A percentile compares a stretch with the other conserved stretches of the same genome.
phyloP scores from a whole-genome alignment of 2,888 invertebrate species.

The Oligia fasciuncula region DNA sequence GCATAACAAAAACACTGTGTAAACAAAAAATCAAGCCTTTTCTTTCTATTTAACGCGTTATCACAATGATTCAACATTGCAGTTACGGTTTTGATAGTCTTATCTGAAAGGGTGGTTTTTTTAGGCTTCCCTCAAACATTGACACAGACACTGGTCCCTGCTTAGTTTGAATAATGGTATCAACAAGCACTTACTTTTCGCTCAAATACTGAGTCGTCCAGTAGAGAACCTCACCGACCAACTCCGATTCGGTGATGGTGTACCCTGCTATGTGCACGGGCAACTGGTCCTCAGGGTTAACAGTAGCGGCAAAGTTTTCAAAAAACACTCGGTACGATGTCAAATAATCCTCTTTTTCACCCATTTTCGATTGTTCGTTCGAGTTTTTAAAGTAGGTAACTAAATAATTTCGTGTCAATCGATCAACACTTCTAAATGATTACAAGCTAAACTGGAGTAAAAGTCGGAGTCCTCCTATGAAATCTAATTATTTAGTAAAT shows the following conservation, averaged over 20 bases:
- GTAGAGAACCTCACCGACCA: slow-evolving; percentile 93
- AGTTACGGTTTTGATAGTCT: slow-evolving; percentile 55
- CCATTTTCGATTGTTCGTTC: slow-evolving; percentile 76
- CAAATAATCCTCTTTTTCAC: slow-evolving; percentile 92
- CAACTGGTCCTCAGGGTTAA: slow-evolving; percentile 93
- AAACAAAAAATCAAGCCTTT: slow-evolving; percentile 16
- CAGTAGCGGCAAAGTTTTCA: slow-evolving; percentile 92
- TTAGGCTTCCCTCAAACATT: no score
- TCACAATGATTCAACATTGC: slow-evolving; percentile 46
- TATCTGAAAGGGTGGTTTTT: slow-evolving; percentile 55
- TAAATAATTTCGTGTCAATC: slow-evolving; percentile 70
- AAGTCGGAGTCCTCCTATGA: slow-evolving; percentile 58
- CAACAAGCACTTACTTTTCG: slow-evolving; percentile 91
- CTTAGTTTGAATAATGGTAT: slow-evolving; percentile 9
- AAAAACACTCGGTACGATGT: slow-evolving; percentile 93
- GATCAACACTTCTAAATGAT: slow-evolving; percentile 72
- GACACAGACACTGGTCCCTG: slow-evolving; percentile 2
- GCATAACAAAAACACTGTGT: slow-evolving; percentile 12
- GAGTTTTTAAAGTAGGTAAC: slow-evolving; percentile 60
- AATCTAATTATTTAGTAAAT: slow-evolving; percentile 55
- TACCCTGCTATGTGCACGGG: slow-evolving; percentile 93
- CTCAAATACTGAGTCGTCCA: slow-evolving; percentile 94
- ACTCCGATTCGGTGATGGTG: slow-evolving; percentile 92
- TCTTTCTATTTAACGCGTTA: slow-evolving; percentile 32
- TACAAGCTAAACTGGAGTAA: slow-evolving; percentile 63